Percentiles rank a stretch among this genome's conserved stretches.
Evolutionary conservation across 2,797 vertebrate genomes (phyloP).

Genomic region (Brotula barbata): DNA sequence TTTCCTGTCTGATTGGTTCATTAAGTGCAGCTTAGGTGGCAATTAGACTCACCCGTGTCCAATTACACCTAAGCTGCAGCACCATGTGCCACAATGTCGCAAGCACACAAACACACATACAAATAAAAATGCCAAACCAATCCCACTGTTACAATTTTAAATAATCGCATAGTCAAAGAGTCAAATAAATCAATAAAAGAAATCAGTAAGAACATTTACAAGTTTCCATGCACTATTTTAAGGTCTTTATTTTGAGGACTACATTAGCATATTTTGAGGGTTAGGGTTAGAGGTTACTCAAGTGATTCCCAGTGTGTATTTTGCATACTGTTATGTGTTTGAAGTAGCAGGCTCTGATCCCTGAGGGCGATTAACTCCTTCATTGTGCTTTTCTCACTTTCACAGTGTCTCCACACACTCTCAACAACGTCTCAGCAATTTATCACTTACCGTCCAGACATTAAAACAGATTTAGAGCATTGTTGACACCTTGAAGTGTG

Average conservation of each 20-base stretch:
- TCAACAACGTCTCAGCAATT: conserved; percentile 13
- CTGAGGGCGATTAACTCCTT: conserved; percentile 18
- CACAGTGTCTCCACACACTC: conserved; percentile 12
- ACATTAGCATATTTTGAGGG: neutral
- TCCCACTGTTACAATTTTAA: no score
- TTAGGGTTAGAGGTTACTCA: conserved; percentile 1
- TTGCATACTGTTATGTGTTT: conserved; percentile 24
- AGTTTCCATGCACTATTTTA: neutral
- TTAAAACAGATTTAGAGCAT: conserved; percentile 26
- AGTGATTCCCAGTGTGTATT: neutral
- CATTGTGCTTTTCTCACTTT: conserved; percentile 21
- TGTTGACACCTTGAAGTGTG: conserved; percentile 17
- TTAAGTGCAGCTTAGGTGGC: no score
- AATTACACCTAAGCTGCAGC: no score
- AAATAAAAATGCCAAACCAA: no score
- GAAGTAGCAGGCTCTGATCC: conserved; percentile 31
- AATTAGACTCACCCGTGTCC: no score
- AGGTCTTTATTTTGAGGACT: conserved; percentile 1
- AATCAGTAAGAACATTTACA: no score
- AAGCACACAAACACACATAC: no score
- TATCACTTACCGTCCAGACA: conserved; percentile 16
- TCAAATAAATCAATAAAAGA: neutral
- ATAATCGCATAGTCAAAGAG: no score
- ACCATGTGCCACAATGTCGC: no score
- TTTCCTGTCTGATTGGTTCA: no score